Conservation (phyloP, 2,888 invertebrate genomes). For the Craniophora ligustri region DNA sequence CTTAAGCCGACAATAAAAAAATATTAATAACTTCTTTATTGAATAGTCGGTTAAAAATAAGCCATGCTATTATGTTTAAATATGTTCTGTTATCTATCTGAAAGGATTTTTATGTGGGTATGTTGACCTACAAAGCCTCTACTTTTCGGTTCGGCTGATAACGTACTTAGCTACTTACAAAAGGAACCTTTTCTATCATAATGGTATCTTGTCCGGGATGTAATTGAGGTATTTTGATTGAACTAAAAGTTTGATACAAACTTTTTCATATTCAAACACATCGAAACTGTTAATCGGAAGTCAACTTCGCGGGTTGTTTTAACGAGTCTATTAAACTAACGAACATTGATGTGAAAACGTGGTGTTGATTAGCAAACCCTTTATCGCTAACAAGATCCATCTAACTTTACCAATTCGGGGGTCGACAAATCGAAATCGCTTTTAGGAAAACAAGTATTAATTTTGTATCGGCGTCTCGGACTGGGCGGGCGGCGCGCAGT, state of each 20-base stretch:
- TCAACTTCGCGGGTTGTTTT: constrained; percentile 46
- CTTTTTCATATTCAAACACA: constrained; percentile 32
- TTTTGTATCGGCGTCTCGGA: constrained; percentile 82
- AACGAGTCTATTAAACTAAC: constrained; percentile 60
- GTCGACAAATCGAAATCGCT: constrained; percentile 88
- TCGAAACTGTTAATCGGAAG: constrained; percentile 31
- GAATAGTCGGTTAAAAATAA: too few relatives aligned
- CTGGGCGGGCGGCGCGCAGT: constrained; percentile 80
- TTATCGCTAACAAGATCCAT: constrained; percentile 86
- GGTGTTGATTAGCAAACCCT: constrained; percentile 81
- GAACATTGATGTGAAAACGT: constrained; percentile 63
- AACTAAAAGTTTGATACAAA: constrained; percentile 10
- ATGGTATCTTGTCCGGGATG: constrained; percentile 7
- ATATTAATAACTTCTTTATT: too few relatives aligned
- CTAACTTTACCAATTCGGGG: constrained; percentile 85
- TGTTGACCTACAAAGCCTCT: constrained; percentile 21
- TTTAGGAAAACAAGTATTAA: constrained; percentile 88
- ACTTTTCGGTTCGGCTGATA: constrained; percentile 6
- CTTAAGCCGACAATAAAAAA: too few relatives aligned
- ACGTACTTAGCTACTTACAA: constrained; percentile 10
- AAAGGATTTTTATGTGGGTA: constrained; percentile 5
- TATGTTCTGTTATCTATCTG: too few relatives aligned
- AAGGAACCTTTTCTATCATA: constrained; percentile 5
- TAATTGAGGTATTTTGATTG: constrained; percentile 18
- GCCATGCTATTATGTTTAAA: too few relatives aligned